Percentiles rank a stretch among this genome's conserved stretches.
Evolutionary conservation across 2,113 vertebrate species (phyloP).

Genomic region (Nothocercus julius): DNA sequence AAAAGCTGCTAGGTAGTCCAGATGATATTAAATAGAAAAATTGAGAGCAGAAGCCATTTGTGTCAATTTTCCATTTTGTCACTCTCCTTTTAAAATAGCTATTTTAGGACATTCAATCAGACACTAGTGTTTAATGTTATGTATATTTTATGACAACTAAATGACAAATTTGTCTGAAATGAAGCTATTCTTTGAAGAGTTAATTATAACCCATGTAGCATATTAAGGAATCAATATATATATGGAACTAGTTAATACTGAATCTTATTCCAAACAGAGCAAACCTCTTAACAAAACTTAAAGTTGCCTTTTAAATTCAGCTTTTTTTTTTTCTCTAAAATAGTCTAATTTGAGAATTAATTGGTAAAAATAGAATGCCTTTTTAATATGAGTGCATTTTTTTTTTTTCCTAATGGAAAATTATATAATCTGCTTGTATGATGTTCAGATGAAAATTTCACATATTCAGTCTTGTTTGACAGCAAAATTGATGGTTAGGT

Average conservation of each 20-base stretch:
- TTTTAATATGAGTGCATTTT: neutral
- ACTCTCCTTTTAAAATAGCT: slow-evolving; percentile 36
- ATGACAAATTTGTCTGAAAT: slow-evolving; percentile 59
- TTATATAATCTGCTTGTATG: neutral
- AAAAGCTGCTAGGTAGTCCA: neutral
- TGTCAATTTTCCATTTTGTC: slow-evolving; percentile 49
- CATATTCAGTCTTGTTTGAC: neutral
- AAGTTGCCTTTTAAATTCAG: slow-evolving; percentile 4
- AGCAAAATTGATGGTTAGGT: slow-evolving; percentile 6
- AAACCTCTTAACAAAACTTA: slow-evolving; percentile 21
- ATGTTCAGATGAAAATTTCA: neutral
- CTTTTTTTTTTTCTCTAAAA: neutral
- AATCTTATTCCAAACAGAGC: slow-evolving; percentile 36
- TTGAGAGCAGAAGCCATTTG: slow-evolving; percentile 9
- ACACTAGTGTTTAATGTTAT: slow-evolving; percentile 31
- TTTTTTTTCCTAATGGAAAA: neutral
- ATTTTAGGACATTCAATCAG: neutral
- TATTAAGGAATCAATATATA: slow-evolving; percentile 60
- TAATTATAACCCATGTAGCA: slow-evolving; percentile 57
- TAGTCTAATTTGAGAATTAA: slow-evolving; percentile 19
- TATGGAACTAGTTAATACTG: slow-evolving; percentile 33
- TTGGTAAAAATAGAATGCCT: neutral
- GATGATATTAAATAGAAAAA: slow-evolving; percentile 21
- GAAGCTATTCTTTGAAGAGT: slow-evolving; percentile 55
- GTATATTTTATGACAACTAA: slow-evolving; percentile 51